Base-by-base conservation (phyloP, 2,888 invertebrate genomes). In the Drosophila ezoana region DNA sequence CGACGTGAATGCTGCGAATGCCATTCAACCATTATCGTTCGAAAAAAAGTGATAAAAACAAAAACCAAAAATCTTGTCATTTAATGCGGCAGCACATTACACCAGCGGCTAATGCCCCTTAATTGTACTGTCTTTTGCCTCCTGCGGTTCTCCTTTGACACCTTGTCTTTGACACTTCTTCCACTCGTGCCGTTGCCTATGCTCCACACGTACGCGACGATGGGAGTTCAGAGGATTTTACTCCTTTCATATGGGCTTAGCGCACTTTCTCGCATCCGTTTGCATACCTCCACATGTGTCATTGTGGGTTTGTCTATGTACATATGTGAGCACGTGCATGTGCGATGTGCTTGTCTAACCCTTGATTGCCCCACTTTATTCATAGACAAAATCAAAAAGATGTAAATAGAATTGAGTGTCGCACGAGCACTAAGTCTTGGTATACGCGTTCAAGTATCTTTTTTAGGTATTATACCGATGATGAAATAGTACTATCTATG, bases 341-440 rank as follows among this genome's bases (percentile, higher is more conserved):
- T 14, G 28, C 28, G 28, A 28, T 28, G 48, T 43, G 51, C 43
- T 66, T 68, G 72, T 53, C 44, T 64, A 68, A 66, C 64, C 69
- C 70, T 68, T 83, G 89, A 83, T 86, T 83, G 80, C 67, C 63
- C 44, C 80, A 79, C 88, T 78, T 81, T 74, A 71, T 78, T 40
- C 68, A 43, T 56, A 72, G 67, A 68, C 60, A 64, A 53, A 72
- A 70, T 79, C 79, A 82, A 65, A 60, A 58, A 69, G 60, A 66
- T 70, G 80, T 76, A 72, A 83, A 88, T 62, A 76, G 41, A 83
- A 88, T 71, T 68, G 82, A 70, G 75, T 75, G 52, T 51, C 44
- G 66, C 48, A 79, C 79, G 81, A 87, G 78, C 45, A 35, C 23
- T 2, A 28, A 3, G 33, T n/a, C 14, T 28, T 14, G 16, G 13